Percentiles rank a stretch among this genome's conserved stretches.
Conservation (phyloP, 2,797 vertebrate genomes). For the Sciaenops ocellatus region DNA sequence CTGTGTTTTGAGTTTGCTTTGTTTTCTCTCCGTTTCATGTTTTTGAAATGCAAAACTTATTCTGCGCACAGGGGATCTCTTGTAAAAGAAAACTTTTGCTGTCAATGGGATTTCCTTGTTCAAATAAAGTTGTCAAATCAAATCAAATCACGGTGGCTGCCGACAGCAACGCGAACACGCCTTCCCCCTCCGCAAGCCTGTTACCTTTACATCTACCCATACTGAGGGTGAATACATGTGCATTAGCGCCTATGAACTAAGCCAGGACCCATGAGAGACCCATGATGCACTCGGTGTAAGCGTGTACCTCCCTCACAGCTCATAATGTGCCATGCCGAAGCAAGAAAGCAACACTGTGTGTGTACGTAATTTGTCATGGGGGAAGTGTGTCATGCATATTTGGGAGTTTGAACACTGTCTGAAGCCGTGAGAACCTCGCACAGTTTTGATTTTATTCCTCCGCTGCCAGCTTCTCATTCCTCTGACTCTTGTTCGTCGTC, state of each 20-base stretch:
- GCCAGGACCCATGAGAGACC: conserved; percentile 3
- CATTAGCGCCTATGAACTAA: conserved; percentile 13
- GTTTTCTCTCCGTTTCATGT: conserved; percentile 35
- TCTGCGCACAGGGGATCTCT: conserved; percentile 18
- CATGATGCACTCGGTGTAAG: conserved; percentile 35
- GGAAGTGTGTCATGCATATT: conserved; percentile 78
- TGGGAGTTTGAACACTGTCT: conserved; percentile 76
- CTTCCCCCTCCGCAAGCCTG: neutral
- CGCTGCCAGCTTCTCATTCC: conserved; percentile 29
- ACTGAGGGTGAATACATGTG: neutral
- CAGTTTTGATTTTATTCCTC: conserved; percentile 42
- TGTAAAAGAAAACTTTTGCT: conserved; percentile 25
- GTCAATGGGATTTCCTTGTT: conserved; percentile 44
- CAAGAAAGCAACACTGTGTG: conserved; percentile 23
- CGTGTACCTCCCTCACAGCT: conserved; percentile 58
- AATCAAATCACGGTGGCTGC: conserved; percentile 36
- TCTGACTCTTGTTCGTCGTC: neutral
- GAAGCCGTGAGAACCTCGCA: conserved; percentile 65
- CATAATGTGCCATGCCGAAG: conserved; percentile 37
- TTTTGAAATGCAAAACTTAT: conserved; percentile 22
- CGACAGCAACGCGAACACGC: neutral
- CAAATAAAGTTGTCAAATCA: conserved; percentile 59
- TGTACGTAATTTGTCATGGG: conserved; percentile 42
- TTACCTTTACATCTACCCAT: neutral
- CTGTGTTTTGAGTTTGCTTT: conserved; percentile 24